Evolutionary conservation across 2,888 invertebrate species (phyloP).

Genomic region (Tortrix viridana): DNA sequence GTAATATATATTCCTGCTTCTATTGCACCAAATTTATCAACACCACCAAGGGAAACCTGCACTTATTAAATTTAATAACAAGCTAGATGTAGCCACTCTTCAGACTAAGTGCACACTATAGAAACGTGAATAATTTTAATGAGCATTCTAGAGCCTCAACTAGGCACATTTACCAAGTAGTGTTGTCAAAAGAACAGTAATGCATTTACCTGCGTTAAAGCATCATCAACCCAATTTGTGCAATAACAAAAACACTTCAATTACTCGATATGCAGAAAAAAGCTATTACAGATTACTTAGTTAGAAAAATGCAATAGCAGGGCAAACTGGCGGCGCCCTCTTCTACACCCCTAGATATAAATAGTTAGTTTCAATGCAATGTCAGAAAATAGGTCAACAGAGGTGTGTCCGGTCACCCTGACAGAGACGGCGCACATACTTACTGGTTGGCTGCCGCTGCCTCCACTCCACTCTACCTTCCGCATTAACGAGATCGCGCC

Average conservation of each 20-base stretch:
- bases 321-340: conserved; percentile 72
- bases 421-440: conserved; percentile 69
- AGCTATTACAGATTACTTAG: no score
- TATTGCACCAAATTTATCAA: no score
- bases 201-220: conserved; percentile 22
- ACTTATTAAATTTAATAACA: no score
- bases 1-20: no score
- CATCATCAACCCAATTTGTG: conserved; percentile 16
- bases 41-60: no score
- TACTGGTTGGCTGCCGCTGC: conserved; percentile 41
- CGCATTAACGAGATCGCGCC: conserved; percentile 21
- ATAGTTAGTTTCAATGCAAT: conserved; percentile 80
- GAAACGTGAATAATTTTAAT: no score
- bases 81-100: no score
- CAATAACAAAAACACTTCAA: conserved; percentile 34
- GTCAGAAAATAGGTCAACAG: conserved; percentile 83
- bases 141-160: no score
- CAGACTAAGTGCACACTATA: no score
- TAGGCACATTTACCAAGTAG: no score
- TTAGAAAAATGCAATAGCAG: conserved; percentile 29
- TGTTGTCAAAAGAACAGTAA: neutral
- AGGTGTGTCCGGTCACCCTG: conserved; percentile 79
- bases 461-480: conserved; percentile 22
- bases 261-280: conserved; percentile 14
- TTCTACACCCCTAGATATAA: conserved; percentile 75